Percentiles rank a stretch among this genome's conserved stretches.
These are phyloP conservation scores for Tubulanus polymorphus DNA, from an alignment of 2,888 invertebrate species.

Conservation along the genomic window DNA sequence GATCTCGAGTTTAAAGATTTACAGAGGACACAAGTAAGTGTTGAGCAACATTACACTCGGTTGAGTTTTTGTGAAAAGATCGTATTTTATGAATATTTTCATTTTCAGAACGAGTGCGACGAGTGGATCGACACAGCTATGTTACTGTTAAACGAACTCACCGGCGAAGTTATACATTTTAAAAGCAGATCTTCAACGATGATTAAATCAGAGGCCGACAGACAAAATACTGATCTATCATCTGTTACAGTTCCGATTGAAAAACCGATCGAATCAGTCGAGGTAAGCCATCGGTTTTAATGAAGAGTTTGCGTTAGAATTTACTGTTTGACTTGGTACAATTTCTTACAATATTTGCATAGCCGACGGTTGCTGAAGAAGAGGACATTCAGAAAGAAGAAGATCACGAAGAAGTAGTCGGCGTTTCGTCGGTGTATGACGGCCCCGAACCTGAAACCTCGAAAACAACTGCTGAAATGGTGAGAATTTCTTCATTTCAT, in stretches of 20 bases:
- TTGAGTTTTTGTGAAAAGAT: not conserved
- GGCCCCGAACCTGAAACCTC: too few relatives aligned
- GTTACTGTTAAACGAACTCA: constrained; percentile 39
- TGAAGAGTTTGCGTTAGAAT: too few relatives aligned
- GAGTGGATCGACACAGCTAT: constrained; percentile 48
- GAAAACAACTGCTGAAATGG: not conserved
- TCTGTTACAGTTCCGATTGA: too few relatives aligned
- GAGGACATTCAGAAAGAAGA: constrained; percentile 6
- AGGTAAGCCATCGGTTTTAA: too few relatives aligned
- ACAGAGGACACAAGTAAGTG: constrained; percentile 33
- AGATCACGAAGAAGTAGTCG: not conserved
- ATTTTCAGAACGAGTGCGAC: constrained; percentile 38
- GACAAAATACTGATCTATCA: too few relatives aligned
- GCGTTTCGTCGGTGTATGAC: too few relatives aligned
- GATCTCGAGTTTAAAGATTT: constrained; percentile 48
- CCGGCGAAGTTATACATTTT: constrained; percentile 31
- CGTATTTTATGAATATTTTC: constrained; percentile 1
- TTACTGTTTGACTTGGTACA: constrained; percentile 1
- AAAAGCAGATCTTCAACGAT: constrained; percentile 8
- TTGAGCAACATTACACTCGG: not conserved
- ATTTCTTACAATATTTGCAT: too few relatives aligned
- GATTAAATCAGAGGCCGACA: constrained; percentile 10
- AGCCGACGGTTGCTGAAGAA: constrained; percentile 3
- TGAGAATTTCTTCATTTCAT: not conserved
- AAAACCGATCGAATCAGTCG: too few relatives aligned